Evolutionary conservation across 2,113 vertebrate species (phyloP).

Genomic region (Hyperopisus bebe): DNA sequence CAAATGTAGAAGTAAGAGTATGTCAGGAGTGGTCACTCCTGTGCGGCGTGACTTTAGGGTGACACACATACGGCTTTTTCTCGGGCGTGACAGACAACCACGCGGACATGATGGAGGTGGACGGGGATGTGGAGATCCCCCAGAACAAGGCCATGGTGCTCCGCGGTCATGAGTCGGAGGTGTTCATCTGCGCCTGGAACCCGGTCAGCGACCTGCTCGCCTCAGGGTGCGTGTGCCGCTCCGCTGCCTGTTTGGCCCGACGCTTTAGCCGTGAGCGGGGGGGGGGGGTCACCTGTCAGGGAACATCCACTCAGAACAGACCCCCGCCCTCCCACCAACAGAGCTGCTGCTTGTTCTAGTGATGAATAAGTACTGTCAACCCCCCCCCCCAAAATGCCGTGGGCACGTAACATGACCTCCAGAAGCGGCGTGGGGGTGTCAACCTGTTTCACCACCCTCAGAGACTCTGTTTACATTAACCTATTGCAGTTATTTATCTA

Average conservation of each 20-base stretch:
- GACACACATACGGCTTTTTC: not conserved
- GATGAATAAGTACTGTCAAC: slow-evolving; percentile 1
- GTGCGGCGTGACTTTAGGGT: not conserved
- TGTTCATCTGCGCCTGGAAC: slow-evolving; percentile 99
- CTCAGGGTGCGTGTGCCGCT: slow-evolving; percentile 72
- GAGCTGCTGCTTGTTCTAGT: not conserved
- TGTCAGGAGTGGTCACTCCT: not conserved
- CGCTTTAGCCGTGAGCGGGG: not conserved
- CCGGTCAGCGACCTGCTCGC: slow-evolving; percentile 91
- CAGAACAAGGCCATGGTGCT: slow-evolving; percentile 95
- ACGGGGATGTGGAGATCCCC: slow-evolving; percentile 93
- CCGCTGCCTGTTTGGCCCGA: not conserved
- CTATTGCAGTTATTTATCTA: not conserved
- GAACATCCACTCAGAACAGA: not conserved
- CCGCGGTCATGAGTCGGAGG: slow-evolving; percentile 91
- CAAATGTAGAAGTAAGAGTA: not conserved
- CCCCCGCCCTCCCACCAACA: not conserved
- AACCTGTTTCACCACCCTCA: not conserved
- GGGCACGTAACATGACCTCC: not conserved
- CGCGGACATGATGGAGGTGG: slow-evolving; percentile 96
- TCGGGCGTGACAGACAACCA: slow-evolving; percentile 78
- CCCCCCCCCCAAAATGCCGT: not conserved
- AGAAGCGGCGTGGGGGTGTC: not conserved
- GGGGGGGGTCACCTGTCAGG: not conserved
- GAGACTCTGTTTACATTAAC: not conserved